These are phyloP conservation scores for Philantomba maxwellii DNA, from an alignment of 2,113 vertebrate species.

Conservation along the genomic window DNA sequence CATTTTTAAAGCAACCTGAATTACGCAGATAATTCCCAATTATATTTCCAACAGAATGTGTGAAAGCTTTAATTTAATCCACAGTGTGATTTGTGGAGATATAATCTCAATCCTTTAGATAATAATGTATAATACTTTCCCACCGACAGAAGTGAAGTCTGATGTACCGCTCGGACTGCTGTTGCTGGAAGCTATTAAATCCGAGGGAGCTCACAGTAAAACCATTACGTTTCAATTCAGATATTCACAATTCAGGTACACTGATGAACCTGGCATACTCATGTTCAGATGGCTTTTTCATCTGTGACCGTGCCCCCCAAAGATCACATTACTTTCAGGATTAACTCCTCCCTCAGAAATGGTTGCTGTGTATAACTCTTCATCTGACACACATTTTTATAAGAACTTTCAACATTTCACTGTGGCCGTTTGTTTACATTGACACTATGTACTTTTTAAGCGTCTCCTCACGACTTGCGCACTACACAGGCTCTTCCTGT, in stretches of 20 bases:
- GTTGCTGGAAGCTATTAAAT: neutral
- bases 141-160: neutral
- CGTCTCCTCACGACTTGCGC: neutral
- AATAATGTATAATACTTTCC: neutral
- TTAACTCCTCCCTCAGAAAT: neutral
- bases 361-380: neutral
- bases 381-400: neutral
- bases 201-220: neutral
- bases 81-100: neutral
- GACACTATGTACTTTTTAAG: neutral
- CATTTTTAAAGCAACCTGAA: neutral
- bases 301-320: neutral
- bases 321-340: neutral
- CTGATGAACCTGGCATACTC: neutral
- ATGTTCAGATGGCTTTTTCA: neutral
- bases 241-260: neutral
- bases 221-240: neutral
- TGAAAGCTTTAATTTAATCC: neutral
- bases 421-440: neutral
- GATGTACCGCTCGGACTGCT: neutral
- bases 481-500: slow-evolving; percentile 28
- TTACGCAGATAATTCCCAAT: neutral
- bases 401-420: neutral
- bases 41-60: neutral
- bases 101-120: neutral